Base-by-base conservation (phyloP, 2,797 vertebrate genomes). In the Macrochelys suwanniensis region DNA sequence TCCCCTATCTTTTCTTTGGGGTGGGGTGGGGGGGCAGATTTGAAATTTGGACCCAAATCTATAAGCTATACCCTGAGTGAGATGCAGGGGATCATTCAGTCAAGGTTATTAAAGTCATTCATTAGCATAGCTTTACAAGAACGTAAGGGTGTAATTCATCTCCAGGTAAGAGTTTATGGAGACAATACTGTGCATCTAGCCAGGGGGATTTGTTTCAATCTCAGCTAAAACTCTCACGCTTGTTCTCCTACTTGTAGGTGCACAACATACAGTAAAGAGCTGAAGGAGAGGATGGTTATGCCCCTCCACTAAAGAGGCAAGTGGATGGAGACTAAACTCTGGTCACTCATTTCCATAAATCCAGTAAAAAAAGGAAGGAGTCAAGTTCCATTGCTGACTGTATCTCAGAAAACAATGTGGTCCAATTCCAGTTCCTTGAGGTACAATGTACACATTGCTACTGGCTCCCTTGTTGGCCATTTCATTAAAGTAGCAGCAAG, bases 401-500 rank as follows among this genome's bases (percentile, higher is more conserved):
- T 23, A 61, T 9, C 59, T 61, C 31, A 15, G 59, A 61, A 61
- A 61, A 61, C 37, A 71, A 42, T 23, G 31, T 1, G 4, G 25
- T 84, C 12, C 80, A 85, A 76, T 90, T 80, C 54, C 13, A 2
- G 9, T 85, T 88, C 28, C 57, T 87, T 80, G 47, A 5, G 87
- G 28, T 49, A 94, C 17, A 80, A 80, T 80, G 50, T 16, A 37
- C 86, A 33, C 19, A 56, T 83, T 74, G 16, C 84, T 90, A 50
- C 47, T 74, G 57, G 77, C 26, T 89, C 84, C 26, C 37, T 92
- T 89, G n/a, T 71, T 71, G n/a, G n/a, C 37, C 17, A 11, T 37
- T 37, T 71, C 37, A 56, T 49, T 21, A 91, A 93, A 93, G 89
- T 87, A 50, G 88, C 19, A 93, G 49, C 21, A 86, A 88, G 59